These are phyloP conservation scores for Cochlearius cochlearius DNA, from an alignment of 2,113 vertebrate species.

Conservation along the genomic window DNA sequence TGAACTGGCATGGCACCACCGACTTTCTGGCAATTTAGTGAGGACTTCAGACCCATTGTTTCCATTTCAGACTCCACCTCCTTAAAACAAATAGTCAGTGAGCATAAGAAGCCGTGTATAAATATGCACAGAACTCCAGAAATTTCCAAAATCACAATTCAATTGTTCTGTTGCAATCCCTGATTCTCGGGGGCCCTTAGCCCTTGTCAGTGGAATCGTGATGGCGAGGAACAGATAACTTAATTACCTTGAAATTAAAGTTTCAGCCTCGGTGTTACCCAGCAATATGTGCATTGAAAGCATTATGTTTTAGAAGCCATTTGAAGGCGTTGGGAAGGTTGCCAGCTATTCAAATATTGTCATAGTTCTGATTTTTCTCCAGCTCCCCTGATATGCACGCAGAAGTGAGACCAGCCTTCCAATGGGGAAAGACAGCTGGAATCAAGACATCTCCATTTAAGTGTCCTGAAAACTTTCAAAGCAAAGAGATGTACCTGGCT, in stretches of 20 bases:
- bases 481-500: not conserved
- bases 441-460: not conserved
- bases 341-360: conserved; percentile 25
- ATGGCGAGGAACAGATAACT: not conserved
- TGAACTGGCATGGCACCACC: not conserved
- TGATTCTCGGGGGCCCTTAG: not conserved
- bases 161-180: not conserved
- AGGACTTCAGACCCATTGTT: not conserved
- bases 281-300: not conserved
- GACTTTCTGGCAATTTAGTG: not conserved
- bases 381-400: not conserved
- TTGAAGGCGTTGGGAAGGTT: not conserved
- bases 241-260: conserved; percentile 14
- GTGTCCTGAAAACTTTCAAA: not conserved
- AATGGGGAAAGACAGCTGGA: not conserved
- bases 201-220: not conserved
- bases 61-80: not conserved
- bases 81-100: not conserved
- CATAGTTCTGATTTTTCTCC: not conserved
- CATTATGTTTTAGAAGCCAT: not conserved
- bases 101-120: not conserved
- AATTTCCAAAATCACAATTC: not conserved
- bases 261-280: conserved; percentile 17
- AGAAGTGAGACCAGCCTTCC: not conserved
- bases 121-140: not conserved